These are phyloP conservation scores for Medauroidea extradentata DNA, from an alignment of 1,140 invertebrate genomes.

Conservation along the genomic window DNA sequence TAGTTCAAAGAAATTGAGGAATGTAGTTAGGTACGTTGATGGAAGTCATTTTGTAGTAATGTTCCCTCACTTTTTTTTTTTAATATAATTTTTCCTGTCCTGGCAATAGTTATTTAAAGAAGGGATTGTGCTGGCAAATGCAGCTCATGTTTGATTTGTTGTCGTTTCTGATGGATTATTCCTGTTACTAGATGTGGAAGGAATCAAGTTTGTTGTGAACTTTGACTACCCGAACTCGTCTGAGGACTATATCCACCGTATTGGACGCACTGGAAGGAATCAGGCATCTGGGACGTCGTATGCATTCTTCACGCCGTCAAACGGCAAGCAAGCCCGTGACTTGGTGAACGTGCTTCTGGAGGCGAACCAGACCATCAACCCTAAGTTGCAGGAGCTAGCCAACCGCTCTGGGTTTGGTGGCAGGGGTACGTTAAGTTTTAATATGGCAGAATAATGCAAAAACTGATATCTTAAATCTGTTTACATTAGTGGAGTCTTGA, in stretches of 20 bases:
- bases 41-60: too few relatives aligned
- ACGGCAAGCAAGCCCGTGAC: constrained; percentile 87
- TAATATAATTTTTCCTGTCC: too few relatives aligned
- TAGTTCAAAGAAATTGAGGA: too few relatives aligned
- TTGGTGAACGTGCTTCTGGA: constrained; percentile 87
- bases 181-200: constrained; percentile 86
- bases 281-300: constrained; percentile 94
- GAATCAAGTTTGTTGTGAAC: constrained; percentile 99
- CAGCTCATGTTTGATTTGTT: not conserved
- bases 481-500: too few relatives aligned
- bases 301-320: constrained; percentile 94
- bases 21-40: too few relatives aligned
- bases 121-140: too few relatives aligned
- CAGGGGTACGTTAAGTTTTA: too few relatives aligned
- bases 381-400: constrained; percentile 49
- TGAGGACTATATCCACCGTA: constrained; percentile 99
- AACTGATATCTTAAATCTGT: too few relatives aligned
- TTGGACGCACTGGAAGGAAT: constrained; percentile 92
- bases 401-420: constrained; percentile 35
- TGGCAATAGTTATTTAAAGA: too few relatives aligned
- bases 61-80: too few relatives aligned
- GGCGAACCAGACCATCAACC: constrained; percentile 81
- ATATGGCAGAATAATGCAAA: too few relatives aligned
- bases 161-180: not conserved
- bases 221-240: constrained; percentile 98